Base-by-base conservation (phyloP, 2,888 invertebrate species). In the Empis livida region DNA sequence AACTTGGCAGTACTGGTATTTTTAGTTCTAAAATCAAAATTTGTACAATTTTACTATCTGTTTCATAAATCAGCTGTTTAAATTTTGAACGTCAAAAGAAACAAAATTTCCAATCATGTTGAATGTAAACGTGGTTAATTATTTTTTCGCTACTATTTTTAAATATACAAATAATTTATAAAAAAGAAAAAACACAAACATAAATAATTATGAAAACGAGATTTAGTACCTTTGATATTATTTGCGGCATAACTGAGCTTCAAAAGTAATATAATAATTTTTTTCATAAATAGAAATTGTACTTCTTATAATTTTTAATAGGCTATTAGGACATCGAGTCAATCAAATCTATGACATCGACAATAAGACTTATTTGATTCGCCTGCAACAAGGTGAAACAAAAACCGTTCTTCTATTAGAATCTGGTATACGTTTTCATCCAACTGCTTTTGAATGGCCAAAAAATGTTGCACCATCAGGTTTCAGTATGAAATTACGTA, bases 331-430 rank as follows among this genome's bases (percentile, higher is more conserved):
- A 37, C 84, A 93, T 82, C 77, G 97, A 59, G 92, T 99, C 5
- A 87, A 90, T 66, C 96, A 99, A 73, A 82, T 99, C 35, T 99
- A 99, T 68, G 97, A 99, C 66, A 84, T 99, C 56, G 96, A 99
- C 70, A 87, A 84, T 67, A 93, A 90, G 65, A 94, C 95, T 0
- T 99, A 97, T 68, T 77, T 99, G 40, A 87, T 99, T 54, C 82
- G 84, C 43, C 71, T 91, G 35, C 88, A 84, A 64, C 79, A 86
- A 51, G 82, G 83, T 1, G 93, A 94, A 62, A 82, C 87, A 59
- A 99, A 99, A 72, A 76, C 76, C 45, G 79, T 95, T 10, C 71
- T 99, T 30, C 70, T 99, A 9, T 68, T 99, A 31, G 99, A 99
- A 72, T 97, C 96, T 0, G 99, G 95, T 0, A 86, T 81, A 56